Evolutionary conservation across 1,140 invertebrate species (phyloP).

Genomic region (Drosophila tani): DNA sequence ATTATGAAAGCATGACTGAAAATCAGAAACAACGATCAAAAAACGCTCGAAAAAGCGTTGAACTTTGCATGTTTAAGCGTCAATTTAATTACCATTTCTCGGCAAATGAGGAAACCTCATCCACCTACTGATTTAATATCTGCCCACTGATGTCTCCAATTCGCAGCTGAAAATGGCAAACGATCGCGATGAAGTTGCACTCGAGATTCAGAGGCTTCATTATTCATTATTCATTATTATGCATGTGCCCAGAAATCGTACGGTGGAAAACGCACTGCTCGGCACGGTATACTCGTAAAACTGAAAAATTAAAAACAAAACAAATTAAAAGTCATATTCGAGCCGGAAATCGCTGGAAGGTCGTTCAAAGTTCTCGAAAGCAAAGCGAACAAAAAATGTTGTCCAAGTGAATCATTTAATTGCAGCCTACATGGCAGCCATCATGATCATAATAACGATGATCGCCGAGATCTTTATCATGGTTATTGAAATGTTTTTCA

Average conservation of each 20-base stretch:
- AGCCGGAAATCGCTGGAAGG: slow-evolving; percentile 49
- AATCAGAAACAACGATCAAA: neutral
- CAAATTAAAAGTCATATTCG: slow-evolving; percentile 11
- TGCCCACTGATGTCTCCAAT: slow-evolving; percentile 11
- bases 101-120: slow-evolving; percentile 18
- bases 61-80: slow-evolving; percentile 8
- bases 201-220: slow-evolving; percentile 12
- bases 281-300: no score
- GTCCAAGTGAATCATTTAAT: slow-evolving; percentile 71
- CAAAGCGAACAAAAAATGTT: slow-evolving; percentile 25
- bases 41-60: slow-evolving; percentile 1
- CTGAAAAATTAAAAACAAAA: neutral
- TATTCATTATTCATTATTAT: slow-evolving; percentile 29
- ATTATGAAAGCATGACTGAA: neutral
- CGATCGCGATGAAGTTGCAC: slow-evolving; percentile 9
- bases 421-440: slow-evolving; percentile 62
- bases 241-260: slow-evolving; percentile 19
- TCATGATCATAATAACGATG: slow-evolving; percentile 19
- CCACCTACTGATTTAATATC: slow-evolving; percentile 18
- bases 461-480: slow-evolving; percentile 29
- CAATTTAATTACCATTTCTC: slow-evolving; percentile 14
- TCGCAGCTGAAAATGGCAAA: slow-evolving; percentile 1
- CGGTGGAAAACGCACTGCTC: slow-evolving; percentile 7
- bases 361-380: slow-evolving; percentile 25
- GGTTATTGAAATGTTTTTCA: slow-evolving; percentile 22